Evolutionary conservation across 2,888 invertebrate species (phyloP).

Genomic region (Drosophila melanocephala): DNA sequence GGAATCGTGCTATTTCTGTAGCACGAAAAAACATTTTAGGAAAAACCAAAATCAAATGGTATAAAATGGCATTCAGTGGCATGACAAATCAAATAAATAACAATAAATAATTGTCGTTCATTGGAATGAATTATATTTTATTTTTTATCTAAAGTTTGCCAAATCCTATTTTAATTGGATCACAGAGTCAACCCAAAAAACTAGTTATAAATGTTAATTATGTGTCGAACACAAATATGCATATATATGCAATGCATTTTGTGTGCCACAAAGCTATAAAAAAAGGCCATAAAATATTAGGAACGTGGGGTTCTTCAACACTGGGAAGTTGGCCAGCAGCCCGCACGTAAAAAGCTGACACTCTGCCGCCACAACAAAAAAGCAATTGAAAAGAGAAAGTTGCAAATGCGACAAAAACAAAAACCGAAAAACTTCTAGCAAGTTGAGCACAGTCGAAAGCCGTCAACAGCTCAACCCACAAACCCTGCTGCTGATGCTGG

Average conservation of each 20-base stretch:
- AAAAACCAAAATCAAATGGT: neutral
- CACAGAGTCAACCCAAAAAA: neutral
- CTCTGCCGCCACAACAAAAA: slow-evolving; percentile 37
- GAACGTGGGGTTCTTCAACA: slow-evolving; percentile 8
- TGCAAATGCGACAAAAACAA: slow-evolving; percentile 51
- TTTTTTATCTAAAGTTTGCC: neutral
- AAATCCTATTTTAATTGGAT: neutral
- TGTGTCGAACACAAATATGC: neutral
- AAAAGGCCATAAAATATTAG: slow-evolving; percentile 2
- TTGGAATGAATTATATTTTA: neutral
- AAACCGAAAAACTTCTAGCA: slow-evolving; percentile 59
- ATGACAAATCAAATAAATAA: neutral
- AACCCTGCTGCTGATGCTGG: neutral
- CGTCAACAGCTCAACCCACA: slow-evolving; percentile 47
- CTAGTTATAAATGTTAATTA: neutral
- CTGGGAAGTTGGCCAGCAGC: slow-evolving; percentile 27
- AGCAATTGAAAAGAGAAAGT: slow-evolving; percentile 80
- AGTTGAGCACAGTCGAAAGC: slow-evolving; percentile 69
- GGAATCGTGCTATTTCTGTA: neutral
- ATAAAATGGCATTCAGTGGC: neutral
- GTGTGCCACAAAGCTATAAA: neutral
- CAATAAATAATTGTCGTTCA: neutral
- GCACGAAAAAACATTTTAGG: neutral
- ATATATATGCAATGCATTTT: neutral
- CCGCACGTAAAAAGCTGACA: slow-evolving; percentile 45